Conservation (phyloP, 2,797 vertebrate species). For the Heteromormyrus szaboi region DNA sequence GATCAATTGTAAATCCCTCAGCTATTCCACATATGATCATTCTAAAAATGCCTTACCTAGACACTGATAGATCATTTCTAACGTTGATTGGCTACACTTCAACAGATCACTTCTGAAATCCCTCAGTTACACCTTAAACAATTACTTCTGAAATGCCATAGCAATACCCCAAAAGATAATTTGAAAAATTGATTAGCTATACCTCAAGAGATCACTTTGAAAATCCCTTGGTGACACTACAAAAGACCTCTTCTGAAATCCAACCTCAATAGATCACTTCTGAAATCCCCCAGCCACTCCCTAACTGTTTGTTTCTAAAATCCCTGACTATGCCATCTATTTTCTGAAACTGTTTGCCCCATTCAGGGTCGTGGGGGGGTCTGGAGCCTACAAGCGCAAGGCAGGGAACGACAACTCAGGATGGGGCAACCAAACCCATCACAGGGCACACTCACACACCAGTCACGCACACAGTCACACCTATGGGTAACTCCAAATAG, state of each 20-base stretch:
- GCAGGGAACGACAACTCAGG: background rate
- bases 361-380: background rate
- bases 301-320: background rate
- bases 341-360: background rate
- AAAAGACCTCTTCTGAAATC: background rate
- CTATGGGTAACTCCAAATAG: background rate
- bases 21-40: background rate
- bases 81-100: background rate
- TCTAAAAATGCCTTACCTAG: background rate
- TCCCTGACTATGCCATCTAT: background rate
- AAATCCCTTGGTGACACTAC: background rate
- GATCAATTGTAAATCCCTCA: background rate
- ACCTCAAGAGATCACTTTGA: background rate
- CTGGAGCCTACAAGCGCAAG: background rate
- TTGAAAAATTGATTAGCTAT: background rate
- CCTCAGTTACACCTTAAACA: background rate
- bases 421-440: background rate
- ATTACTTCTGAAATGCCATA: background rate
- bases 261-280: background rate
- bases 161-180: background rate
- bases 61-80: background rate
- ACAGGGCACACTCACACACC: background rate
- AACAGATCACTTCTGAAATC: background rate
- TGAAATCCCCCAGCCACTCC: background rate
- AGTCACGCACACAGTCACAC: background rate